Evolutionary conservation across 2,113 vertebrate genomes (phyloP).

Genomic region (Amblyornis subalaris): DNA sequence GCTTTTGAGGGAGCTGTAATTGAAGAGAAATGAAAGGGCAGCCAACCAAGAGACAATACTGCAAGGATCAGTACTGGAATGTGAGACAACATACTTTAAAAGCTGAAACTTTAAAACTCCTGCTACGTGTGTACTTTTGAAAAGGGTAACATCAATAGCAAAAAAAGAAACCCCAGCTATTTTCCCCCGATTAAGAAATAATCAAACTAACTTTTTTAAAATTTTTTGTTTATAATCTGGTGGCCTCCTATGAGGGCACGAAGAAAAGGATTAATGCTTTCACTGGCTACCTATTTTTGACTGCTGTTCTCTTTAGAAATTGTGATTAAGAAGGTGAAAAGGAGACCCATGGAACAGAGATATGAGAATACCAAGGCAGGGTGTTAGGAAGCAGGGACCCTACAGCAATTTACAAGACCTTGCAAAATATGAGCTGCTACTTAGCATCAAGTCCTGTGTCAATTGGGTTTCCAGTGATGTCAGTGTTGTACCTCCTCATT

Average conservation of each 20-base stretch:
- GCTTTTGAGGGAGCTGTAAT: conserved; percentile 53
- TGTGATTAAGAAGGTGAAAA: not conserved
- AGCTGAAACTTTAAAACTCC: conserved; percentile 37
- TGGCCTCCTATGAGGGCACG: not conserved
- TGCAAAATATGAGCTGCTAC: not conserved
- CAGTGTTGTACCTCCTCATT: not conserved
- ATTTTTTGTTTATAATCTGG: conserved; percentile 12
- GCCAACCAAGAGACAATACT: conserved; percentile 45
- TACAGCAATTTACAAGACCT: not conserved
- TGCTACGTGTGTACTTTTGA: not conserved
- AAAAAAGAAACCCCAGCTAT: not conserved
- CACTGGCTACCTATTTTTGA: not conserved
- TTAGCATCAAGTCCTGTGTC: not conserved
- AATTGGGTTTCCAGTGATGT: not conserved
- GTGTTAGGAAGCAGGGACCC: not conserved
- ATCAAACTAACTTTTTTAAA: not conserved
- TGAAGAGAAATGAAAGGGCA: conserved; percentile 55
- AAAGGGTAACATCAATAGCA: not conserved
- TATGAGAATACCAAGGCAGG: not conserved
- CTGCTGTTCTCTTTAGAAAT: conserved; percentile 27
- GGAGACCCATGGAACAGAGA: not conserved
- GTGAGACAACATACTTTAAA: conserved; percentile 37
- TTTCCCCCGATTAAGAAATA: not conserved
- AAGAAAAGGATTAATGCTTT: conserved; percentile 18
- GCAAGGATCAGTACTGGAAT: conserved; percentile 47